Base-by-base conservation (phyloP, 2,113 vertebrate species). In the Todiramphus chloris region DNA sequence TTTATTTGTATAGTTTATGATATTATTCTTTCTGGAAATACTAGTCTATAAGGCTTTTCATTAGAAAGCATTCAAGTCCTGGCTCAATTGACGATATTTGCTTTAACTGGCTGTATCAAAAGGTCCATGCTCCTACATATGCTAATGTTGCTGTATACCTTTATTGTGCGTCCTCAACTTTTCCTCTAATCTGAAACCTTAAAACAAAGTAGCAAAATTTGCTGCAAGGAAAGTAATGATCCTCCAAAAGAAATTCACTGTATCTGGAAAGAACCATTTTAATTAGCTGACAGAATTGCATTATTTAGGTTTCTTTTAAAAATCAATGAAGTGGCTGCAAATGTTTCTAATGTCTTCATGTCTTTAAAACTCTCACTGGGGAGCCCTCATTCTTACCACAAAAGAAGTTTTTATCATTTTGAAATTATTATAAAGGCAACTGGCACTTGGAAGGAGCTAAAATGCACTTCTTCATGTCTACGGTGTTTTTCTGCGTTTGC, bases 281-380 rank as follows among this genome's bases (percentile, higher is more conserved):
- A 98, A 98, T 98, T 98, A 98, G 95, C 76, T 89, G 64, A 93
- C 83, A 92, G 91, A 97, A 97, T 91, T 89, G 93, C 87, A 39
- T 90, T 95, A 8, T 96, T 97, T 93, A 89, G 89, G 44, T 95
- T 94, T 94, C 96, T 96, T 97, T 95, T 96, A 96, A 97, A 97
- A 97, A 92, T 96, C 96, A 97, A 80, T 89, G 85, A 94, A 90
- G 80, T 89, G 88, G 69, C 67, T 96, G 82, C 94, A 96, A 97
- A 86, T 48, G 56, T 94, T 91, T 74, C 66, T 78, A 33, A 79
- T 84, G 60, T 68, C 73, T 94, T 82, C 35, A 51, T 33, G 79
- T 83, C 72, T 89, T 95, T 85, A 95, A 92, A 89, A 60, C 35
- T 92, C 33, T 86, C 93, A 79, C 41, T 81, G 55, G 70, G 81